Evolutionary conservation across 30 jellyfish, hydroid and myxozoan species (phyloP), one percentile per base, ranked within the genome.

Genomic region (Mastigias papua): DNA sequence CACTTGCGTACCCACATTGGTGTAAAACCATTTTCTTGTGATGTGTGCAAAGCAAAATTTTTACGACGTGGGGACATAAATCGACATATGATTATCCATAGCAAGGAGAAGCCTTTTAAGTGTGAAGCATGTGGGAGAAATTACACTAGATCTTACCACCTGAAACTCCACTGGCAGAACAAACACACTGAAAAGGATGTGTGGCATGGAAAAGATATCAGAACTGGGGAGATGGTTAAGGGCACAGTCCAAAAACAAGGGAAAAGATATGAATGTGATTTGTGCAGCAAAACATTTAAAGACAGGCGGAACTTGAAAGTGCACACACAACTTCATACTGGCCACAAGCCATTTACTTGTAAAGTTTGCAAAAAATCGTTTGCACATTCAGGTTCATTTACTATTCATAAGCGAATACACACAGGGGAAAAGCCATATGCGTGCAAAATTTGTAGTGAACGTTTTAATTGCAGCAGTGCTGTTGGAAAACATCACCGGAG

Each of bases 81-180:
- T 64, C 74, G 87, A 10, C 87, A 76, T 29, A 76, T 76, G 87
- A 16, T 42, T 11, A 58, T 51, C 35, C 87, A 76, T 25, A 49
- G 34, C n/a, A 58, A 60, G 26, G 58, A 30, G 61, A 76, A 60
- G 75, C 87, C 87, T 2, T 58, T 49, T 33, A 26, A 51, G 20
- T 76, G 87, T 29, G 74, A 76, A 21, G 87, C 62, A 2, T 76
- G 87, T 33, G 87, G 74, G 6, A 76, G 63, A 32, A 58, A 58
- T 19, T 76, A 35, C 33, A 29, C 74, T 7, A 76, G 87, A 76
- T 21, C 74, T 0, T 33, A 60, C 58, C 76, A 76, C 3, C 62
- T 76, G 60, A 76, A 76, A 60, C 61, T 76, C 32, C 87, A 76
- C 76, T 28, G 74, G 74, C 71, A 58, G 71, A 76, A 35, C 68